Percentiles rank a stretch among this genome's conserved stretches.
These are phyloP conservation scores for Centropus unirufus DNA, from an alignment of 2,113 vertebrate species.

Conservation along the genomic window DNA sequence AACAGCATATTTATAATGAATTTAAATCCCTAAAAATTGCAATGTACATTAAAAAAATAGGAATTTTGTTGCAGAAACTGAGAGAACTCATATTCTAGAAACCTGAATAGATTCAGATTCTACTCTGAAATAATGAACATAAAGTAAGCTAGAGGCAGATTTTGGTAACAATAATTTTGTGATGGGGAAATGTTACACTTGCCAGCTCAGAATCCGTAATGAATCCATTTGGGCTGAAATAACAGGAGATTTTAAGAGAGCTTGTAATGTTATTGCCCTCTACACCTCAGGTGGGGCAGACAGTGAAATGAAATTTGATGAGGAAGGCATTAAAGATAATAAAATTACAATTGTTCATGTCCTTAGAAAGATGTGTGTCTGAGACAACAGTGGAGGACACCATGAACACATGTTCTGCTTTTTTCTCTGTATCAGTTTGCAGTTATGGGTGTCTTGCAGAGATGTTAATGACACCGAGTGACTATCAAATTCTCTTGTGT, in stretches of 20 bases:
- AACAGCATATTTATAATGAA: neutral
- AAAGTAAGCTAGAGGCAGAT: neutral
- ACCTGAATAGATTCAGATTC: neutral
- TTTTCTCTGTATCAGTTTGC: neutral
- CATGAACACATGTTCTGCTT: neutral
- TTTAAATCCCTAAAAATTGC: neutral
- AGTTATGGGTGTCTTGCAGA: neutral
- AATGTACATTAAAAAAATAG: neutral
- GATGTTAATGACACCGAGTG: neutral
- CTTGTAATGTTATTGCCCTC: neutral
- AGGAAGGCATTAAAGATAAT: slow-evolving; percentile 27
- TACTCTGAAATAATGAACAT: neutral
- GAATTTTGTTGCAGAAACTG: neutral
- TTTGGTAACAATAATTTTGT: neutral
- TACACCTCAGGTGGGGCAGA: neutral
- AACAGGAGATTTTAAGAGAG: neutral
- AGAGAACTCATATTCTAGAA: neutral
- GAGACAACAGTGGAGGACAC: neutral
- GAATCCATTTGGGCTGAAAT: slow-evolving; percentile 6
- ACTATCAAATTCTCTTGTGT: neutral
- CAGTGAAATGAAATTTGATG: slow-evolving; percentile 7
- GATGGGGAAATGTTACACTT: neutral
- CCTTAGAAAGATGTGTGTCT: neutral
- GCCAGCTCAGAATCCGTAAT: neutral
- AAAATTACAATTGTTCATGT: neutral